These are phyloP conservation scores for Pachyseris speciosa DNA, from an alignment of 64 coral and sea anemone genomes.

Conservation along the genomic window DNA sequence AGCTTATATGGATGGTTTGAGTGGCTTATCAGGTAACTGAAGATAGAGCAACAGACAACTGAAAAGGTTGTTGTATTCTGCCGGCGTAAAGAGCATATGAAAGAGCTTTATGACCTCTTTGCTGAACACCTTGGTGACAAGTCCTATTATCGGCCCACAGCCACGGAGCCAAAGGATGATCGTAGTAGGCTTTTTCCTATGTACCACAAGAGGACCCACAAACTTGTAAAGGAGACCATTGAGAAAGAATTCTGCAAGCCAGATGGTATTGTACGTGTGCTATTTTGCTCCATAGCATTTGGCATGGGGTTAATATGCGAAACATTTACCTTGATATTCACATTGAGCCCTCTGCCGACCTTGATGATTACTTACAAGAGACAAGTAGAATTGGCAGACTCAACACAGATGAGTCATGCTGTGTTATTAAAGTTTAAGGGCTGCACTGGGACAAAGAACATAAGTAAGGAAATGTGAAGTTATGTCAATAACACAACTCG, in stretches of 20 bases:
- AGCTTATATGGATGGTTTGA: slow-evolving; percentile 43
- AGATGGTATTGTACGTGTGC: slow-evolving; percentile 62
- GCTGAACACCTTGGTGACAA: slow-evolving; percentile 10
- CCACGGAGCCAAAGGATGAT: slow-evolving; percentile 39
- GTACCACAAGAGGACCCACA: slow-evolving; percentile 77
- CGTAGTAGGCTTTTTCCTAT: slow-evolving; percentile 65
- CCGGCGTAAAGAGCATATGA: slow-evolving; percentile 51
- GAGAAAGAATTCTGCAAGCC: slow-evolving; percentile 77
- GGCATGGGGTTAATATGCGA: slow-evolving; percentile 71
- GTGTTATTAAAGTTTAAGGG: slow-evolving; percentile 63
- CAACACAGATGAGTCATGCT: slow-evolving; percentile 54
- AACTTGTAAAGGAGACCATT: slow-evolving; percentile 47
- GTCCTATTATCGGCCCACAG: slow-evolving; percentile 13
- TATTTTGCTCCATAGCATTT: slow-evolving; percentile 82
- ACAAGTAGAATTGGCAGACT: slow-evolving; percentile 75
- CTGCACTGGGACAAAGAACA: slow-evolving; percentile 66
- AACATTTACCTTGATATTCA: slow-evolving; percentile 55
- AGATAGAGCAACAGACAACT: neutral
- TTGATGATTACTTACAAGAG: slow-evolving; percentile 87
- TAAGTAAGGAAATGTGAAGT: slow-evolving; percentile 57
- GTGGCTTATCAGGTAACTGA: slow-evolving; percentile 51
- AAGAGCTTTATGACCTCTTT: slow-evolving; percentile 82
- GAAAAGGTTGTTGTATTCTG: slow-evolving; percentile 76
- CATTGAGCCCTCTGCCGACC: slow-evolving; percentile 67
- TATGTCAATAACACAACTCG: slow-evolving; percentile 37